Evolutionary conservation across 2,888 invertebrate species (phyloP).

Genomic region (Drosophila glabriapex): DNA sequence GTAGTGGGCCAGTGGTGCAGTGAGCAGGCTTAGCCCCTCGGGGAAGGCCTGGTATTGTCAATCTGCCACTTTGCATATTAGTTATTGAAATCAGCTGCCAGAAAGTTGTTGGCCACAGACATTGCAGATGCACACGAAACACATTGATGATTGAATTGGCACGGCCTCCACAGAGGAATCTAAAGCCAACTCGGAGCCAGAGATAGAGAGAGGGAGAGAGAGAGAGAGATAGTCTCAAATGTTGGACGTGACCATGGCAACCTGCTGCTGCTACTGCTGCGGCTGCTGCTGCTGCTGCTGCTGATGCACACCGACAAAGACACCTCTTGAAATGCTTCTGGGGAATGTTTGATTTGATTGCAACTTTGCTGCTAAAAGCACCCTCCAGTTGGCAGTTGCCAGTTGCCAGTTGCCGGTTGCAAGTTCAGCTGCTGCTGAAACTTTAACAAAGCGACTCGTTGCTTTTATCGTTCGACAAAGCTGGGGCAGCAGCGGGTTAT

Average conservation of each 20-base stretch:
- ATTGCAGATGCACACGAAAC: slow-evolving; percentile 42
- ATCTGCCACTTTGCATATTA: slow-evolving; percentile 75
- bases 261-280: slow-evolving; percentile 38
- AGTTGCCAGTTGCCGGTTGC: slow-evolving; percentile 58
- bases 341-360: slow-evolving; percentile 79
- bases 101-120: slow-evolving; percentile 70
- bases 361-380: slow-evolving; percentile 58
- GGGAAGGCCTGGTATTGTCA: slow-evolving; percentile 34
- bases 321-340: slow-evolving; percentile 69
- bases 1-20: neutral
- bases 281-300: neutral
- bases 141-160: slow-evolving; percentile 66
- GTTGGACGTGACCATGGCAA: slow-evolving; percentile 72
- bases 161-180: slow-evolving; percentile 58
- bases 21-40: slow-evolving; percentile 1
- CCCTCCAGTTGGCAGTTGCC: slow-evolving; percentile 40
- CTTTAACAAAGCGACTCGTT: slow-evolving; percentile 71
- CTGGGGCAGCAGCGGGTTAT: slow-evolving; percentile 1
- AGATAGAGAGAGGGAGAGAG: neutral
- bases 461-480: slow-evolving; percentile 51
- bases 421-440: slow-evolving; percentile 65
- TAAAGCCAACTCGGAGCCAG: slow-evolving; percentile 28
- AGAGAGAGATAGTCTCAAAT: slow-evolving; percentile 43
- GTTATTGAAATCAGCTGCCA: slow-evolving; percentile 82
- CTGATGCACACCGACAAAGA: slow-evolving; percentile 39